Conservation (phyloP, 2,113 vertebrate species). For the Notothenia rossii region DNA sequence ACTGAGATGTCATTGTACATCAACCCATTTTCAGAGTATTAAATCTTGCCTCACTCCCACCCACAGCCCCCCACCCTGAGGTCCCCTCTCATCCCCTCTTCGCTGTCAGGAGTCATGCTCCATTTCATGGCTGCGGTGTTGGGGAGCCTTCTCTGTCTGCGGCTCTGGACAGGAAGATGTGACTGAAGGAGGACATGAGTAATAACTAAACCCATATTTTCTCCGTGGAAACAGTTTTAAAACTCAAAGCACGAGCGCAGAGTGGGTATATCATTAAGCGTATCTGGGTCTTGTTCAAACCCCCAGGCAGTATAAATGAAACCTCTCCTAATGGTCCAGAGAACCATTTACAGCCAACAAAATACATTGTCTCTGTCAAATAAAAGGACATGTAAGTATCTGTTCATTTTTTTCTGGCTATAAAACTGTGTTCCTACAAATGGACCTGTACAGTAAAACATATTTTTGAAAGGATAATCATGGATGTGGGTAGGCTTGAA, state of each 20-base stretch:
- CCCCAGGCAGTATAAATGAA: constrained; percentile 73
- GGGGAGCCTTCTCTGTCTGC: constrained; percentile 26
- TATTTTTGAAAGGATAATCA: constrained; percentile 43
- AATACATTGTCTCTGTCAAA: constrained; percentile 64
- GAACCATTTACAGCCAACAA: constrained; percentile 71
- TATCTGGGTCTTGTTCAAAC: constrained; percentile 72
- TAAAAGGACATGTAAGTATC: constrained; percentile 55
- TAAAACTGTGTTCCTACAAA: constrained; percentile 55
- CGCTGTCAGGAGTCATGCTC: constrained; percentile 63
- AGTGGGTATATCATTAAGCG: constrained; percentile 67
- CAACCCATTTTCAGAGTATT: constrained; percentile 64
- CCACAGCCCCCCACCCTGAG: constrained; percentile 31
- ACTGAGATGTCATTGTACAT: constrained; percentile 67
- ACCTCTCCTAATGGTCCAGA: constrained; percentile 70
- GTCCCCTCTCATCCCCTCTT: constrained; percentile 42
- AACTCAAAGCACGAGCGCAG: constrained; percentile 67
- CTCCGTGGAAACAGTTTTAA: constrained; percentile 50
- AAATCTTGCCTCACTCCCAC: constrained; percentile 40
- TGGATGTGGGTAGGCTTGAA: constrained; percentile 25
- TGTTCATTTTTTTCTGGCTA: constrained; percentile 63
- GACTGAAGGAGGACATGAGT: constrained; percentile 62
- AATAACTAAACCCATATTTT: constrained; percentile 70
- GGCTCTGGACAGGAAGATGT: constrained; percentile 24
- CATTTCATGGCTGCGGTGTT: constrained; percentile 55
- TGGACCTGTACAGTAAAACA: constrained; percentile 43